phyloP scores from a whole-genome alignment of 2,888 invertebrate genomes.

The Andrena chrysosceles region DNA sequence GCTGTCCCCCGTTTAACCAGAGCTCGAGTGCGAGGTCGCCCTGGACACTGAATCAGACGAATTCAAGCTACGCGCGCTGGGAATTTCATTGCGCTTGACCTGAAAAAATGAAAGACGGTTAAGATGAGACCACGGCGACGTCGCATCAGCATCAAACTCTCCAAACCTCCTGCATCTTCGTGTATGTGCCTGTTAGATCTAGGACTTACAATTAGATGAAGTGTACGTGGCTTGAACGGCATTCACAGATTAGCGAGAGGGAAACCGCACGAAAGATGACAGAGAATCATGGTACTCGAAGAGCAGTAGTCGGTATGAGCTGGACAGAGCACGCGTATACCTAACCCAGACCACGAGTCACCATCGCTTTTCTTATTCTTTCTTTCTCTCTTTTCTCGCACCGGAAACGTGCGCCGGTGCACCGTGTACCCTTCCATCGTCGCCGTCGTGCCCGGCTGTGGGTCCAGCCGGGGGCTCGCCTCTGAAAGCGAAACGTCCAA shows the following conservation, averaged over 20 bases:
- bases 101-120: background rate
- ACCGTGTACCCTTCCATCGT: conserved; percentile 31
- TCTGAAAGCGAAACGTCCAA: conserved; percentile 17
- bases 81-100: background rate
- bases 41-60: conserved; percentile 3
- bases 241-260: conserved; percentile 53
- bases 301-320: conserved; percentile 29
- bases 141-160: conserved; percentile 50
- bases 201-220: conserved; percentile 73
- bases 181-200: conserved; percentile 76
- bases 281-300: conserved; percentile 25
- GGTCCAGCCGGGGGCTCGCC: background rate
- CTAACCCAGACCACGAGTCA: conserved; percentile 17
- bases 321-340: conserved; percentile 47
- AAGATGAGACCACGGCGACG: conserved; percentile 39
- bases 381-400: conserved; percentile 63
- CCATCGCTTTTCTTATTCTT: conserved; percentile 53
- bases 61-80: too few relatives aligned
- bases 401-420: conserved; percentile 35
- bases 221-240: conserved; percentile 74
- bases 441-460: conserved; percentile 11
- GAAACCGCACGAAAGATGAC: conserved; percentile 51
- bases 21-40: conserved; percentile 63
- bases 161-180: conserved; percentile 66
- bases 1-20: conserved; percentile 32